Evolutionary conservation across 2,888 invertebrate genomes (phyloP), one percentile per base, ranked within the genome.

Genomic region (Muscina levida): DNA sequence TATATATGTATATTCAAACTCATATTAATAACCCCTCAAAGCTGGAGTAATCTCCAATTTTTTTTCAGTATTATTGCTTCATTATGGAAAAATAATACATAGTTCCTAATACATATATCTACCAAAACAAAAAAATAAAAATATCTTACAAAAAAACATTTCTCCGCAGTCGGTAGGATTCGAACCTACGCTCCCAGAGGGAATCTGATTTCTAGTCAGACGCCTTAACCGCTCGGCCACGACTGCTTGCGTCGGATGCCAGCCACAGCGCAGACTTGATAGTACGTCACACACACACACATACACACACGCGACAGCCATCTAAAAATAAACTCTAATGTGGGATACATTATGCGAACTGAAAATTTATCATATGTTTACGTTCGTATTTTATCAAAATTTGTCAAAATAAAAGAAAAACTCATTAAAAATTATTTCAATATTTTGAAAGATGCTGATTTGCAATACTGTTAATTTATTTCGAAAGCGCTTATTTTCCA

Each of bases 211-310:
- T 89, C 90, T 89, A 89, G 89, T 89, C 89, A 89, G 89, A 89
- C 89, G 90, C 90, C 90, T 90, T 90, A 89, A 89, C 90, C 89
- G 90, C 90, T 89, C 89, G 90, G 89, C 90, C 90, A 90, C 90
- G 89, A 88, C 89, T 89, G 89, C 89, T 1, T 19, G 19, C 19
- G 62, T 0, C 62, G 13, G 5, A 1, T 2, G 11, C n/a, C 39
- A 39, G 19, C 15, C 39, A 39, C 31, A 59, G 11, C 19, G n/a
- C n/a, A n/a, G n/a, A n/a, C n/a, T n/a, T n/a, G n/a, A n/a, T n/a
- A n/a, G n/a, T 37, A 31, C 8, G 13, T 13, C 37, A 15, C 8
- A 57, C 19, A 56, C 6, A n/a, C n/a, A n/a, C n/a, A n/a, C n/a
- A n/a, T n/a, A n/a, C n/a, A n/a, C n/a, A n/a, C n/a, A n/a, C n/a